phyloP scores from a whole-genome alignment of 1,140 invertebrate genomes.

The Neomicropteryx cornuta region DNA sequence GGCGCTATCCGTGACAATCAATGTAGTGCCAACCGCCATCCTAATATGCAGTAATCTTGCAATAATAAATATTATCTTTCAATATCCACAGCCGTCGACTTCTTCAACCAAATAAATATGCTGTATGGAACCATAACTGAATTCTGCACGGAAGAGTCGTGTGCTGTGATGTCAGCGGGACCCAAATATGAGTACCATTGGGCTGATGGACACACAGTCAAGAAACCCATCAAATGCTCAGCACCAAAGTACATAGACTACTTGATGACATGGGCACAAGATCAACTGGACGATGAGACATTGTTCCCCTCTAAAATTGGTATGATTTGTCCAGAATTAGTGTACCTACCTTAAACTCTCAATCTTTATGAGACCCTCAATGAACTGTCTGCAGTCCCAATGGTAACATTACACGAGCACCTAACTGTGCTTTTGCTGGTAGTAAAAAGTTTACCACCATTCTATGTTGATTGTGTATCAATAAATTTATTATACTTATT shows the following conservation, averaged over 20 bases:
- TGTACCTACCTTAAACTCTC: too few relatives aligned
- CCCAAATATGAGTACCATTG: slow-evolving; percentile 99
- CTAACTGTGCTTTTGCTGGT: too few relatives aligned
- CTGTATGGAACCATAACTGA: slow-evolving; percentile 98
- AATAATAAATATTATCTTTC: too few relatives aligned
- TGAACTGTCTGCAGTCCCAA: too few relatives aligned
- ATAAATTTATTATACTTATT: too few relatives aligned
- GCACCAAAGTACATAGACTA: slow-evolving; percentile 99
- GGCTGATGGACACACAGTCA: slow-evolving; percentile 97
- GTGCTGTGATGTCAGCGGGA: slow-evolving; percentile 95
- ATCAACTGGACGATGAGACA: slow-evolving; percentile 97
- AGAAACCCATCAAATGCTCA: slow-evolving; percentile 98
- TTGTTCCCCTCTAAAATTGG: slow-evolving; percentile 99
- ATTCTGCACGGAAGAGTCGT: slow-evolving; percentile 96
- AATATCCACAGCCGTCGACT: slow-evolving; percentile 96
- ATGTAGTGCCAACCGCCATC: slow-evolving; percentile 21
- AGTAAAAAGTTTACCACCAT: too few relatives aligned
- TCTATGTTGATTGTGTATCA: too few relatives aligned
- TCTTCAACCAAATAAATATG: slow-evolving; percentile 99
- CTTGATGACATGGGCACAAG: slow-evolving; percentile 99
- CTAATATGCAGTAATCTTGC: too few relatives aligned
- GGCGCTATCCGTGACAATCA: neutral
- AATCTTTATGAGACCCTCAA: too few relatives aligned
- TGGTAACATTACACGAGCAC: too few relatives aligned
- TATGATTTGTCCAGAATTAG: slow-evolving; percentile 24